Percentiles rank a stretch among this genome's conserved stretches.
Evolutionary conservation across 2,113 vertebrate species (phyloP).

Genomic region (Seriola rivoliana): DNA sequence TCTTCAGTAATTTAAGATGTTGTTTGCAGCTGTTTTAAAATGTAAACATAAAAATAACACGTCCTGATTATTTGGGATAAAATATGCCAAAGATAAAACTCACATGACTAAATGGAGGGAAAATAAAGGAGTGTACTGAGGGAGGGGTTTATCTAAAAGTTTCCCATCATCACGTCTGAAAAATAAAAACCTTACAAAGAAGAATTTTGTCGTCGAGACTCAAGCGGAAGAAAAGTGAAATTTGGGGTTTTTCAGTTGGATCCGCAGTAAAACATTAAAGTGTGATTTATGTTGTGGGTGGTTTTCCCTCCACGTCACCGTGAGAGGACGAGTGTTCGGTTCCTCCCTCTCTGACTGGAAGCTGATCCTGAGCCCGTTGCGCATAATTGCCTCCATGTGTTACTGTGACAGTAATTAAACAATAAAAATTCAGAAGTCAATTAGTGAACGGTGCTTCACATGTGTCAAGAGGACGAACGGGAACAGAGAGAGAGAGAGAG

Average conservation of each 20-base stretch:
- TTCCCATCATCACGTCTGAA: no score
- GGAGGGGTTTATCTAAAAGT: no score
- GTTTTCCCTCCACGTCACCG: not conserved
- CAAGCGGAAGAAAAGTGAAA: not conserved
- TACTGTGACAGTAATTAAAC: slow-evolving; percentile 66
- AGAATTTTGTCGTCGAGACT: no score
- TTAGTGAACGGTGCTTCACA: slow-evolving; percentile 46
- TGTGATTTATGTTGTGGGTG: not conserved
- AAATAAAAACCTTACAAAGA: no score
- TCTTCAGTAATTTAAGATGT: no score
- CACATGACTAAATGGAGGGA: no score
- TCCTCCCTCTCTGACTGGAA: slow-evolving; percentile 2
- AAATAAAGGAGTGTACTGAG: no score
- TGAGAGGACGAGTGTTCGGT: not conserved
- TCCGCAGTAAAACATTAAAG: not conserved
- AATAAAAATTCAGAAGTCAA: slow-evolving; percentile 70
- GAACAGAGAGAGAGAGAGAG: not conserved
- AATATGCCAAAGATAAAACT: no score
- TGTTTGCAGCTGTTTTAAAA: no score
- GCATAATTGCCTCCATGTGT: slow-evolving; percentile 66
- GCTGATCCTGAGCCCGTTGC: slow-evolving; percentile 15
- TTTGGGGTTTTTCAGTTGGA: not conserved
- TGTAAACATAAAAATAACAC: no score
- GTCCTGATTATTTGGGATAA: no score
- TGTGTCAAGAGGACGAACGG: not conserved